phyloP scores from a whole-genome alignment of 2,113 vertebrate species.

The Rhadina sibilatrix region DNA sequence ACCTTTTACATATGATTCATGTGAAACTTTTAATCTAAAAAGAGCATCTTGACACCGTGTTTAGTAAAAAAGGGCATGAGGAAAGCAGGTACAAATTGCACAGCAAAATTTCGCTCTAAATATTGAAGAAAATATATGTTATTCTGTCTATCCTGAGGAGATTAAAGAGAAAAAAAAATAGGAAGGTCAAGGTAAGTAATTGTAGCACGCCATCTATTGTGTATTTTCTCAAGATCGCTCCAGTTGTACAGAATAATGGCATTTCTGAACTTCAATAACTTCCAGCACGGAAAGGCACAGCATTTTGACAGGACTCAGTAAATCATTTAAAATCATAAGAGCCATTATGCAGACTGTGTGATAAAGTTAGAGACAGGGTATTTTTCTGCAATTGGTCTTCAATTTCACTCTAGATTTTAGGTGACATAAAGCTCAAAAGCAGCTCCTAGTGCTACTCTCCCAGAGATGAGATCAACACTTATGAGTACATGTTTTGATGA shows the following conservation, averaged over 20 bases:
- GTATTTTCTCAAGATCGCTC: not conserved
- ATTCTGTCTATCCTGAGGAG: not conserved
- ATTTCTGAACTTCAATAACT: constrained; percentile 14
- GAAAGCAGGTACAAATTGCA: not conserved
- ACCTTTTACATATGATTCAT: not conserved
- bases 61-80: not conserved
- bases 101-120: not conserved
- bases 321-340: constrained; percentile 51
- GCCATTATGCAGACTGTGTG: constrained; percentile 32
- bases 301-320: constrained; percentile 22
- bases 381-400: constrained; percentile 58
- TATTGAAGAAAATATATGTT: not conserved
- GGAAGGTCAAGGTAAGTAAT: not conserved
- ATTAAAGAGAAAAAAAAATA: not conserved
- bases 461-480: constrained; percentile 33
- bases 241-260: not conserved
- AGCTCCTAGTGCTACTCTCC: not conserved
- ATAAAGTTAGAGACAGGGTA: constrained; percentile 5
- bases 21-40: not conserved
- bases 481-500: constrained; percentile 16
- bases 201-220: not conserved
- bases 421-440: constrained; percentile 35
- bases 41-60: not conserved
- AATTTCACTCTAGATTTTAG: constrained; percentile 37
- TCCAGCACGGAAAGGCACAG: not conserved